These are phyloP conservation scores for Leptoteleia sp. DNA, from an alignment of 1,140 invertebrate species.

Conservation along the genomic window DNA sequence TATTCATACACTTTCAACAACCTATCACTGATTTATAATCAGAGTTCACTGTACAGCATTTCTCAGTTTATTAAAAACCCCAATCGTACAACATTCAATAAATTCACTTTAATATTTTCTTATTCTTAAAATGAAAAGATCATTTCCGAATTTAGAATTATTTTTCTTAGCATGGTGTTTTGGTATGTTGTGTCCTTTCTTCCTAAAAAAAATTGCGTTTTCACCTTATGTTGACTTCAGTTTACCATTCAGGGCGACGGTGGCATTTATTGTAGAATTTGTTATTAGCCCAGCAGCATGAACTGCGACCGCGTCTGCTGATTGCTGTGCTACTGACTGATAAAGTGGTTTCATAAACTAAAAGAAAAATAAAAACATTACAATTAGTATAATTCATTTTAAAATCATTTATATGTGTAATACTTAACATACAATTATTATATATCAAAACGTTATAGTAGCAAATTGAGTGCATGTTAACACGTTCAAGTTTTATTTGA, in stretches of 20 bases:
- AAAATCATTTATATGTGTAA: too few relatives aligned
- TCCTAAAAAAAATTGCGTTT: slow-evolving; percentile 14
- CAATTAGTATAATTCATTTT: neutral
- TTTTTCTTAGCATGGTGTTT: slow-evolving; percentile 8
- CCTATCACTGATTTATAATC: slow-evolving; percentile 75
- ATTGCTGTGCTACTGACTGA: slow-evolving; percentile 88
- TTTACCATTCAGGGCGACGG: slow-evolving; percentile 82
- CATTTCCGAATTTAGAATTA: slow-evolving; percentile 44
- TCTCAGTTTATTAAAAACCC: slow-evolving; percentile 35
- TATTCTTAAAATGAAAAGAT: slow-evolving; percentile 26
- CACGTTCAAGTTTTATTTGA: too few relatives aligned
- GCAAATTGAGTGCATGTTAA: too few relatives aligned
- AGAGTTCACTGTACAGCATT: slow-evolving; percentile 75
- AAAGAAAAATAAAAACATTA: slow-evolving; percentile 29
- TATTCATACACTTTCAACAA: slow-evolving; percentile 71
- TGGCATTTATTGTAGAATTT: slow-evolving; percentile 79
- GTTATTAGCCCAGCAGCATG: slow-evolving; percentile 86
- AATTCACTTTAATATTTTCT: slow-evolving; percentile 33
- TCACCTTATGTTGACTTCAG: slow-evolving; percentile 82
- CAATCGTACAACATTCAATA: slow-evolving; percentile 46
- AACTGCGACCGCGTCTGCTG: slow-evolving; percentile 88
- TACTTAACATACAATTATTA: too few relatives aligned
- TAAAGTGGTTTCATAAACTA: slow-evolving; percentile 91
- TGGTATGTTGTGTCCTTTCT: slow-evolving; percentile 1
- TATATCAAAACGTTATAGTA: too few relatives aligned